Base-by-base conservation (phyloP, 2,113 vertebrate genomes). In the Zootoca vivipara region DNA sequence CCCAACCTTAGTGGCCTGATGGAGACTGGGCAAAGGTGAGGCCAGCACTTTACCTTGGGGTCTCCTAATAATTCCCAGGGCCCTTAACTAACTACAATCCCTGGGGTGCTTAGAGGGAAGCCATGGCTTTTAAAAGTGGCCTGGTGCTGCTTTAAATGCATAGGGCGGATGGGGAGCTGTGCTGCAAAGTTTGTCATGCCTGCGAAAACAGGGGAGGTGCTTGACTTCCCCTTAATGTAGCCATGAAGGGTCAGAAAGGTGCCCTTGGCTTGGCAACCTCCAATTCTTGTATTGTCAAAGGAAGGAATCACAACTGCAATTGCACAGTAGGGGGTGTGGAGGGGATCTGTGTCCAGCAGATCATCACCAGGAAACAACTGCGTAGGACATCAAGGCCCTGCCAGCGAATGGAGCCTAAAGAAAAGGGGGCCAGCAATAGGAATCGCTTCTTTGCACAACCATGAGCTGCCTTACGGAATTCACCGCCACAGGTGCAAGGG, bases 101-200 rank as follows among this genome's bases (percentile, higher is more conserved):
- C 46, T 46, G 46, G 46, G 46, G 46, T 10, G 46, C 8, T 46
- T 46, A 10, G 46, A 46, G 46, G 46, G 46, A 46, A 46, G 2
- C 46, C 46, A 46, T 46, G 46, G 46, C 46, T 46, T 2, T 46
- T 0, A 10, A 46, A 46, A 46, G 46, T 46, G 46, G 46, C 46
- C 1, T 46, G 46, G 0, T 10, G 8, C 9, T 46, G 42, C 42
- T 46, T 46, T 46, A 46, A 46, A 46, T 10, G 42, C 10, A 46
- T 46, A 9, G 42, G 8, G 8, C 42, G 1, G 42, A 46, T 10
- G 8, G 42, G 42, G 42, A 46, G 91, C 85, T 89, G 64, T 65
- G 42, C 40, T 26, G 78, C 30, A 58, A 94, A 91, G 93, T 92
- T 90, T 92, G 92, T 89, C 84, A 92, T 89, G 79, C 92, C 83